Evolutionary conservation across 2,113 vertebrate genomes (phyloP).

Genomic region (Eretmochelys imbricata): DNA sequence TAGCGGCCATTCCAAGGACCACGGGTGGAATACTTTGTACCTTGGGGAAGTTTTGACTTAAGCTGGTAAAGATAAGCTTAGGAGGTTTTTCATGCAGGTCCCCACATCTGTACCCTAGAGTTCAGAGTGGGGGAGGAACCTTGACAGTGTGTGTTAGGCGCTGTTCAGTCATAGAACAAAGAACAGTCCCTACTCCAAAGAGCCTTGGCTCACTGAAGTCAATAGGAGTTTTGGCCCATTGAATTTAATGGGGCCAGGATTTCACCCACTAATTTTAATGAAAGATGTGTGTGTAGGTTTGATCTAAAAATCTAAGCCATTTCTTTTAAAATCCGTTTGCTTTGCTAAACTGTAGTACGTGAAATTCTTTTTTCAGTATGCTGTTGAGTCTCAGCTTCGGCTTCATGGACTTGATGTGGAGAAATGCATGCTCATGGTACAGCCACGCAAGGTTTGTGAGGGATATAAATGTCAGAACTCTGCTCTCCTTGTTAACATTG

Average conservation of each 20-base stretch:
- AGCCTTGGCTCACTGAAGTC: not conserved
- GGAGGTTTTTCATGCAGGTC: too few species aligned
- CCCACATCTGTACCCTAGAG: too few species aligned
- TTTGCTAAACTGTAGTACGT: not conserved
- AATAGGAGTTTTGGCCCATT: not conserved
- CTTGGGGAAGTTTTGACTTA: too few species aligned
- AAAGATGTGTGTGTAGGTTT: not conserved
- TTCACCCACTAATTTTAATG: not conserved
- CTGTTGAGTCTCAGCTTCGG: conserved; percentile 90
- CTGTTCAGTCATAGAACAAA: not conserved
- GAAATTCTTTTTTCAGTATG: conserved; percentile 84
- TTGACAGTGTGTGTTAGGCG: not conserved
- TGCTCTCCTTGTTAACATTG: not conserved
- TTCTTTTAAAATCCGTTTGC: not conserved
- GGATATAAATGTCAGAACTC: not conserved
- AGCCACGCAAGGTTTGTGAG: conserved; percentile 84
- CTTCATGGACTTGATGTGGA: conserved; percentile 84
- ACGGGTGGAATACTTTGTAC: too few species aligned
- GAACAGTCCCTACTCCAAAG: not conserved
- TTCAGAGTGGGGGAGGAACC: too few species aligned
- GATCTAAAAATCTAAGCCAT: not conserved
- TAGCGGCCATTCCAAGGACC: too few species aligned
- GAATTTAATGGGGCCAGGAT: not conserved
- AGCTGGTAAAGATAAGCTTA: too few species aligned
- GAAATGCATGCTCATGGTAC: conserved; percentile 85